These are phyloP conservation scores for Todiramphus chloris DNA, from an alignment of 2,113 vertebrate species.

Conservation along the genomic window DNA sequence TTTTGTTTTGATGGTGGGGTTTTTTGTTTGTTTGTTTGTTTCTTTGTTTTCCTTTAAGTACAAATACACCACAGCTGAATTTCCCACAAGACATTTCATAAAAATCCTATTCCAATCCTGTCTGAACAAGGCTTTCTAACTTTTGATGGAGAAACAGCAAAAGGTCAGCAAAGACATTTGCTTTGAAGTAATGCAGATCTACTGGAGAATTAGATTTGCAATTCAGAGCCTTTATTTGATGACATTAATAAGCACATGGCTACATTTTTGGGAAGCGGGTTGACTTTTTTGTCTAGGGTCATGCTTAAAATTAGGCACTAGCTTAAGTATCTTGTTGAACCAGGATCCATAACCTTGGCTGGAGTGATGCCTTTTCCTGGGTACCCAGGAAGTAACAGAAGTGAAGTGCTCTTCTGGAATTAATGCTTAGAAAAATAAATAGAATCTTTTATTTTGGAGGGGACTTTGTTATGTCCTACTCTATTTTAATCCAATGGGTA, in stretches of 20 bases:
- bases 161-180: not conserved
- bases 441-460: not conserved
- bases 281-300: not conserved
- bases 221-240: not conserved
- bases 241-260: not conserved
- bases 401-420: not conserved
- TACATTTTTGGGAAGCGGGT: not conserved
- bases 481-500: not conserved
- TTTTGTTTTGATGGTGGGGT: too few species aligned
- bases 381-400: not conserved
- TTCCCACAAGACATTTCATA: not conserved
- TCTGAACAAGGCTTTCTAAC: not conserved
- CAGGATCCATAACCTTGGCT: not conserved
- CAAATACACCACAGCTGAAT: not conserved
- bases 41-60: not conserved
- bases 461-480: not conserved
- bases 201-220: not conserved
- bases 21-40: too few species aligned
- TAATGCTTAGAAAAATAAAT: not conserved
- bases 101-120: not conserved
- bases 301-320: not conserved
- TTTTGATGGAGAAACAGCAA: not conserved
- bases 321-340: not conserved
- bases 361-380: not conserved
- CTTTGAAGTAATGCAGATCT: not conserved